Conservation (phyloP, 2,888 invertebrate genomes). For the Mesoligia furuncula region DNA sequence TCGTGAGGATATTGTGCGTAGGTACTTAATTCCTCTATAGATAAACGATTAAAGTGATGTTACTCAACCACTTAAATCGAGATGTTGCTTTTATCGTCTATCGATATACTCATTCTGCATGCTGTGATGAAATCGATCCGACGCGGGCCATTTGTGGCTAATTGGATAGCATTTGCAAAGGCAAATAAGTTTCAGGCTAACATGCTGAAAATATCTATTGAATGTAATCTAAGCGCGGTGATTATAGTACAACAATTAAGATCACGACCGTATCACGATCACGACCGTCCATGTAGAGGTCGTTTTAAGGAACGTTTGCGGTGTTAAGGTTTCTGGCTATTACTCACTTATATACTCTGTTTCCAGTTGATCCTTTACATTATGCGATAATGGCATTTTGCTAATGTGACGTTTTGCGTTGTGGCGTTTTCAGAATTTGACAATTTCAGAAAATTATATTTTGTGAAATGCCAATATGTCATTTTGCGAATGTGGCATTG, state of each 20-base stretch:
- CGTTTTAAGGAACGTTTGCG: not conserved
- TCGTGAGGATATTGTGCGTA: slow-evolving; percentile 48
- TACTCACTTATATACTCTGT: too few relatives aligned
- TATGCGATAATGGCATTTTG: too few relatives aligned
- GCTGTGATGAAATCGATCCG: slow-evolving; percentile 50
- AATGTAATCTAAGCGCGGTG: not conserved
- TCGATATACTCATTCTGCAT: slow-evolving; percentile 46
- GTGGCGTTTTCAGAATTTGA: too few relatives aligned
- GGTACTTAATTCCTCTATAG: slow-evolving; percentile 52
- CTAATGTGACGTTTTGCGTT: too few relatives aligned
- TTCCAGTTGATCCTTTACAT: not conserved
- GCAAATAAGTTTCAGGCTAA: slow-evolving; percentile 17
- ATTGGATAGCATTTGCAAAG: slow-evolving; percentile 38
- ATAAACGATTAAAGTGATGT: slow-evolving; percentile 44
- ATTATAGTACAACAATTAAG: not conserved
- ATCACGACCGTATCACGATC: too few relatives aligned
- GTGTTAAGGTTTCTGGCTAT: not conserved
- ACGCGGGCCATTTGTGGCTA: slow-evolving; percentile 42
- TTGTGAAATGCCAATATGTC: too few relatives aligned
- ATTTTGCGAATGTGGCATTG: too few relatives aligned
- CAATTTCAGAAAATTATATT: too few relatives aligned
- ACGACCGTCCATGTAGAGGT: not conserved
- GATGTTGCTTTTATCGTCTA: slow-evolving; percentile 51
- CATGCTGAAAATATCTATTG: not conserved
- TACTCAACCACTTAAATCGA: slow-evolving; percentile 52